Conservation (phyloP, 2,113 vertebrate species). For the Clarias macrocephalus region DNA sequence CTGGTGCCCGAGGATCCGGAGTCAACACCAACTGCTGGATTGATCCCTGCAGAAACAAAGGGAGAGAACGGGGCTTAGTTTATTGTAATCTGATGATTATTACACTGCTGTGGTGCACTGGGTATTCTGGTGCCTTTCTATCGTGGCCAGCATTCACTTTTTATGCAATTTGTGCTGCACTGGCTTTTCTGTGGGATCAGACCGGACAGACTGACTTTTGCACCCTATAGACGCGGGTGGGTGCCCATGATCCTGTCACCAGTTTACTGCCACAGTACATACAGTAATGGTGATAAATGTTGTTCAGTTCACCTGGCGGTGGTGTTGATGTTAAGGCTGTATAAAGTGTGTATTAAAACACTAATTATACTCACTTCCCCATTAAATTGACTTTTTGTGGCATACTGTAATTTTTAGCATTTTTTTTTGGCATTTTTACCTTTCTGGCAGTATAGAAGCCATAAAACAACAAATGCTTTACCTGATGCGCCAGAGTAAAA, state of each 20-base stretch:
- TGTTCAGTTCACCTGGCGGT: too few relatives aligned
- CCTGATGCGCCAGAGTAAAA: not conserved
- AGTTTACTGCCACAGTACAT: too few relatives aligned
- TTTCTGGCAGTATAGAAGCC: not conserved
- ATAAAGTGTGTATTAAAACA: not conserved
- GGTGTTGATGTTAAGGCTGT: too few relatives aligned
- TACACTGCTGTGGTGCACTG: not conserved
- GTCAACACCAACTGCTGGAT: constrained; percentile 88
- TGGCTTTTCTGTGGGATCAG: too few relatives aligned
- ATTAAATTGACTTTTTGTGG: not conserved
- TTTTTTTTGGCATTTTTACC: not conserved
- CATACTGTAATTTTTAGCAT: not conserved
- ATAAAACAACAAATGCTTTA: not conserved
- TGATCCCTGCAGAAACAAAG: constrained; percentile 76
- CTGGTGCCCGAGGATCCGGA: constrained; percentile 76
- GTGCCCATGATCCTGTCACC: too few relatives aligned
- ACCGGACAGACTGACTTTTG: too few relatives aligned
- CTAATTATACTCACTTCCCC: not conserved
- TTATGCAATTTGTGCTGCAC: too few relatives aligned
- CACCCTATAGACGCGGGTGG: too few relatives aligned
- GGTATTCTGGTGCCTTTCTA: too few relatives aligned
- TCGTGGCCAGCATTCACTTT: too few relatives aligned
- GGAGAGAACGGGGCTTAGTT: not conserved
- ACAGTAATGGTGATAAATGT: too few relatives aligned
- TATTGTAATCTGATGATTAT: not conserved